phyloP scores from a whole-genome alignment of 2,113 vertebrate species.

The Gymnobelideus leadbeateri region DNA sequence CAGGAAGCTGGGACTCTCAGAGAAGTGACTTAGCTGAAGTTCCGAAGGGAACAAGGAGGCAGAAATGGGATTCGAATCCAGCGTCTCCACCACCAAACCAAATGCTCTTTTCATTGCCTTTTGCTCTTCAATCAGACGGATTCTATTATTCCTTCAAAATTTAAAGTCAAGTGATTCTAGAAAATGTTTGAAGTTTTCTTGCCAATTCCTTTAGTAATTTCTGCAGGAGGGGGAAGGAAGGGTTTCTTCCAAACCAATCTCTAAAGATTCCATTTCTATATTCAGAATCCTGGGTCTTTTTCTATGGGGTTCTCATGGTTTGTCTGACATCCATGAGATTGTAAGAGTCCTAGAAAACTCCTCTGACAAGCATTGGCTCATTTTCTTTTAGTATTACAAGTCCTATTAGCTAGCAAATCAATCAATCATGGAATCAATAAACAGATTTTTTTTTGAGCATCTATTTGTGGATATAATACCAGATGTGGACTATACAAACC shows the following conservation, averaged over 20 bases:
- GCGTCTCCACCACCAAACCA: neutral
- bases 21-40: neutral
- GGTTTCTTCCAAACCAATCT: neutral
- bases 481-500: too few relatives aligned
- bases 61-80: neutral
- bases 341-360: too few relatives aligned
- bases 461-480: too few relatives aligned
- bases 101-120: neutral
- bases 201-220: neutral
- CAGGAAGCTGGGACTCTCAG: neutral
- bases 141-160: neutral
- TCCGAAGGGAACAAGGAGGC: neutral
- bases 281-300: neutral
- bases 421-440: too few relatives aligned
- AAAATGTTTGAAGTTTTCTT: neutral
- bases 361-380: neutral
- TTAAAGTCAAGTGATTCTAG: neutral
- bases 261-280: neutral
- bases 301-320: too few relatives aligned
- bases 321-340: too few relatives aligned
- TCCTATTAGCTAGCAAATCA: too few relatives aligned
- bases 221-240: neutral
- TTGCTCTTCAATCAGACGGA: neutral
- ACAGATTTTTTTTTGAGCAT: too few relatives aligned
- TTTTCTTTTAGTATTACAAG: too few relatives aligned